These are phyloP conservation scores for Synergus gifuensis DNA, from an alignment of 2,888 invertebrate genomes.

Conservation along the genomic window DNA sequence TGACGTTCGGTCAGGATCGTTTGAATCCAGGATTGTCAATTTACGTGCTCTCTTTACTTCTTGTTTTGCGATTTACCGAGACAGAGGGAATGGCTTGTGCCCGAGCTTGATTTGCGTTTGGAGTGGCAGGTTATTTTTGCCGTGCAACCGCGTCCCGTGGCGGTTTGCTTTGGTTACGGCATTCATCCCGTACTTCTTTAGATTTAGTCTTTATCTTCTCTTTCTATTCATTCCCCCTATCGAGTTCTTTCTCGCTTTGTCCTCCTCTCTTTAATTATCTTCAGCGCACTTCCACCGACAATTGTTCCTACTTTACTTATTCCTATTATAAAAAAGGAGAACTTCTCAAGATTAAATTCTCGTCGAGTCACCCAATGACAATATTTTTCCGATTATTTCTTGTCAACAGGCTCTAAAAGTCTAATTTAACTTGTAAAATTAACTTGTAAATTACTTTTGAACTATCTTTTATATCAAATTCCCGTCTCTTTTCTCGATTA, in stretches of 20 bases:
- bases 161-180: conserved; percentile 50
- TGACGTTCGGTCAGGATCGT: conserved; percentile 54
- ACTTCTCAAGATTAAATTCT: conserved; percentile 22
- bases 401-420: conserved; percentile 13
- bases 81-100: conserved; percentile 57
- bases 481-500: too few species aligned
- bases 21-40: conserved; percentile 59
- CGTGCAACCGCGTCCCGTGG: conserved; percentile 32
- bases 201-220: conserved; percentile 11
- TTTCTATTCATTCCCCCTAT: conserved; percentile 40
- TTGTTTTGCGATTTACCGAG: conserved; percentile 47
- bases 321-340: conserved; percentile 29
- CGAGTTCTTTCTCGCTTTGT: conserved; percentile 36
- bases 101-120: conserved; percentile 59
- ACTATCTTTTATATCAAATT: neutral
- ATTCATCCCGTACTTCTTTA: conserved; percentile 34
- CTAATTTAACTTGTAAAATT: neutral
- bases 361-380: conserved; percentile 4
- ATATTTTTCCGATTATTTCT: conserved; percentile 32
- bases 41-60: conserved; percentile 49
- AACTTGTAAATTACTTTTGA: neutral
- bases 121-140: conserved; percentile 63
- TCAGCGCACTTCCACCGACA: conserved; percentile 15
- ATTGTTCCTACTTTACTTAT: conserved; percentile 41
- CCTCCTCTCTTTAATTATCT: conserved; percentile 33